Base-by-base conservation (phyloP, 2,888 invertebrate genomes). In the Xestia c-nigrum region DNA sequence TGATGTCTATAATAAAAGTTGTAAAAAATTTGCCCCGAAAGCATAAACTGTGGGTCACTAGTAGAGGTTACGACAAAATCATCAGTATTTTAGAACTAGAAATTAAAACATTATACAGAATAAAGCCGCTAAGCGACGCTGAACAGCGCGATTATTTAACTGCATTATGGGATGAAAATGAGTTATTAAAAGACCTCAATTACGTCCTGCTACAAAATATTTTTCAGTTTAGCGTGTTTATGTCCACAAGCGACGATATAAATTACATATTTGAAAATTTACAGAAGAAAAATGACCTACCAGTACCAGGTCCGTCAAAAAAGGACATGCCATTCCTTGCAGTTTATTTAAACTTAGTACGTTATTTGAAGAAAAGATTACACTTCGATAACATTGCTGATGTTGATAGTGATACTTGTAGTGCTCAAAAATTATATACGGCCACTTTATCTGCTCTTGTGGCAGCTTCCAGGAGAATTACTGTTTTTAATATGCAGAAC, bases 1-100 rank as follows among this genome's bases (percentile, higher is more conserved):
- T 81, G 6, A 61, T 77, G 16, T 19, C 57, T 0, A 74, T 83
- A 38, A 12, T 83, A 6, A 55, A 57, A 14, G 59, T 55, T 6
- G n/a, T 78, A 19, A 67, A 38, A 38, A 55, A 61, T 43, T 61
- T 43, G 57, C 67, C 21, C 10, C 14, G 24, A 3, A 47, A 43
- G 40, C 72, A 73, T n/a, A 73, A 67, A 57, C 71, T 81, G 64
- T 80, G 85, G 84, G 76, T 87, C 5, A 83, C 85, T 9, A 81
- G 83, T 40, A 73, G 38, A 40, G n/a, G 63, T 40, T 38, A 52
- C 4, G 21, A 52, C 21, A 52, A 52, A 52, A 52, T 1, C 52
- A 52, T 52, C n/a, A 52, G 52, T 52, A 52, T 52, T 52, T 52
- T 52, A n/a, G 52, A 52, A 52, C 52, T 52, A 4, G 52, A 52